These are phyloP conservation scores for Phainopepla nitens DNA, from an alignment of 2,113 vertebrate species.

Conservation along the genomic window DNA sequence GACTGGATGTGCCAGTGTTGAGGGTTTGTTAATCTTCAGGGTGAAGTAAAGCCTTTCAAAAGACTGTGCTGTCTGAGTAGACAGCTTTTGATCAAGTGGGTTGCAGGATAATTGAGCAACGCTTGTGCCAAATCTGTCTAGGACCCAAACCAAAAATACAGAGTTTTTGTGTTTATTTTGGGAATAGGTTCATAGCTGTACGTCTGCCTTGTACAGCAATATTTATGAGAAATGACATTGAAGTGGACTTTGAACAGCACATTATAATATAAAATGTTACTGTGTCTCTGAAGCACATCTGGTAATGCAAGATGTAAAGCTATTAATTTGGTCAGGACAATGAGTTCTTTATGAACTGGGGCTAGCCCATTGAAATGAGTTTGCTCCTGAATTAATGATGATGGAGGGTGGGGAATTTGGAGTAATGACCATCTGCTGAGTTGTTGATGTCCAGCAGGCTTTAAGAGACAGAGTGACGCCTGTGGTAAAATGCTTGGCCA, in stretches of 20 bases:
- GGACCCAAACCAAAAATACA: not conserved
- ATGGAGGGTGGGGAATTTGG: not conserved
- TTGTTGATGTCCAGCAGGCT: not conserved
- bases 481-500: not conserved
- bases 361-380: not conserved
- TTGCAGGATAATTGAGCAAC: not conserved
- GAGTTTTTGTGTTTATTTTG: conserved; percentile 8
- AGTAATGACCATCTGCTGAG: conserved; percentile 37
- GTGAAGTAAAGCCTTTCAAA: not conserved
- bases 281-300: conserved; percentile 17
- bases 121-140: not conserved
- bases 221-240: not conserved
- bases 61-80: not conserved
- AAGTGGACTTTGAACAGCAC: not conserved
- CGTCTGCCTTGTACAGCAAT: not conserved
- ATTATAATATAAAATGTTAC: not conserved
- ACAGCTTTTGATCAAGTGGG: not conserved
- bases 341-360: conserved; percentile 33
- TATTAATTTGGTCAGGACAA: conserved; percentile 46
- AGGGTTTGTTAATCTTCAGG: not conserved
- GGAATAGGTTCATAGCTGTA: not conserved
- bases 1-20: not conserved
- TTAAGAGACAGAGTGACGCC: not conserved
- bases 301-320: not conserved
- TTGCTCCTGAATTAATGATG: conserved; percentile 48